Conservation (phyloP, 1,140 invertebrate species). For the Lepidurus couesii region DNA sequence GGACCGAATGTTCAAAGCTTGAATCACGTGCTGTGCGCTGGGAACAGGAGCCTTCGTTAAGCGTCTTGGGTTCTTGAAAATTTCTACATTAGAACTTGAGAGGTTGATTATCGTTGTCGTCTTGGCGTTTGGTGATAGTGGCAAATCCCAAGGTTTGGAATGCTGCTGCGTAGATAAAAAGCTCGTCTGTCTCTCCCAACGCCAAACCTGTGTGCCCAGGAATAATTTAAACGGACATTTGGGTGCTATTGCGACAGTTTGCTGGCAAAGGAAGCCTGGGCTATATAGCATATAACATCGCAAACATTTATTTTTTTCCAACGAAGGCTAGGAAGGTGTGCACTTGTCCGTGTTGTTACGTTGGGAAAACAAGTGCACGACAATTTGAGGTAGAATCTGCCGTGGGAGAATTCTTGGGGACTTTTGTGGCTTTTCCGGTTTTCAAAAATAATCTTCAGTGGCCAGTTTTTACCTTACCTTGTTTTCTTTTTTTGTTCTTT, state of each 20-base stretch:
- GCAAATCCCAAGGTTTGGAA: neutral
- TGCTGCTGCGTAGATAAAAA: conserved; percentile 28
- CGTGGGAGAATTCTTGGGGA: neutral
- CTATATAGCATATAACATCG: too few species aligned
- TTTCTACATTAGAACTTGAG: neutral
- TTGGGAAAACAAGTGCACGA: neutral
- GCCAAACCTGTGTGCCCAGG: neutral
- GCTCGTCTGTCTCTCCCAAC: neutral
- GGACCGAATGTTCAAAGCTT: neutral
- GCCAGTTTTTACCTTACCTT: neutral
- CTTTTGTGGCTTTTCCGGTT: neutral
- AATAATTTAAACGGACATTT: conserved; percentile 2
- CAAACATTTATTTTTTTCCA: too few species aligned
- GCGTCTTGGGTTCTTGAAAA: neutral
- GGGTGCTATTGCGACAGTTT: neutral
- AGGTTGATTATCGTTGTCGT: conserved; percentile 14
- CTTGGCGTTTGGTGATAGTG: neutral
- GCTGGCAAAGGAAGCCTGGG: neutral
- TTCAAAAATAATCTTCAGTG: too few species aligned
- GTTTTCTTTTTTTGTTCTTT: neutral
- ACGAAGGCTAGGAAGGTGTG: neutral
- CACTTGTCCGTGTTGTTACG: neutral
- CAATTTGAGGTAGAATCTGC: neutral
- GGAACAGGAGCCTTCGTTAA: conserved; percentile 4
- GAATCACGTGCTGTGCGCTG: neutral